Conservation (phyloP, 2,113 vertebrate genomes). For the Chinchilla lanigera region DNA sequence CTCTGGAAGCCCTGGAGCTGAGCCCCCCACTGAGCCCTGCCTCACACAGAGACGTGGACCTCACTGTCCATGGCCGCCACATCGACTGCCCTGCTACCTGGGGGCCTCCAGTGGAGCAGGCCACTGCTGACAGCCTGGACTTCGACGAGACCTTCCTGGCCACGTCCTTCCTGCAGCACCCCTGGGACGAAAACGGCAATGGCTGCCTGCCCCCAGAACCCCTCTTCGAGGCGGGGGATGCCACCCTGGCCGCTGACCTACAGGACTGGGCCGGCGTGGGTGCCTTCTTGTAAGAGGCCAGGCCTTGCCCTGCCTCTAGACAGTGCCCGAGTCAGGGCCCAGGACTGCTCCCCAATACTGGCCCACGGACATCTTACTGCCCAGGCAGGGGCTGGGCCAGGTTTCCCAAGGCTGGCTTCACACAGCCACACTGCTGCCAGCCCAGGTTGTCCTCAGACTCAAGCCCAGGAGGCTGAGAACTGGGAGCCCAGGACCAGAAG, state of each 20-base stretch:
- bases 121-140: slow-evolving; percentile 87
- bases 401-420: slow-evolving; percentile 38
- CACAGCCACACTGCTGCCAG: not conserved
- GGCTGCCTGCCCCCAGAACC: slow-evolving; percentile 80
- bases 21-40: slow-evolving; percentile 88
- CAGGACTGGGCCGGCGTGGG: slow-evolving; percentile 88
- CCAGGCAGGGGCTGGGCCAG: slow-evolving; percentile 60
- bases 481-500: slow-evolving; percentile 19
- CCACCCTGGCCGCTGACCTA: slow-evolving; percentile 85
- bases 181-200: slow-evolving; percentile 91
- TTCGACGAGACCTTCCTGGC: slow-evolving; percentile 94
- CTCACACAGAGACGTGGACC: slow-evolving; percentile 85
- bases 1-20: slow-evolving; percentile 88
- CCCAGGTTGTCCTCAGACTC: not conserved
- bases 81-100: slow-evolving; percentile 84
- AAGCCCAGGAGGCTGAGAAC: slow-evolving; percentile 62
- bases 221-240: slow-evolving; percentile 79
- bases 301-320: slow-evolving; percentile 60
- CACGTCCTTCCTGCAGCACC: slow-evolving; percentile 93
- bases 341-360: slow-evolving; percentile 59
- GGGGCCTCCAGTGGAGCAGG: slow-evolving; percentile 81
- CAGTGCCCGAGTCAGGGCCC: slow-evolving; percentile 67
- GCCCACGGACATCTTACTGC: not conserved
- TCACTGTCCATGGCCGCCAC: slow-evolving; percentile 86
- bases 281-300: slow-evolving; percentile 88